These are phyloP conservation scores for Xestia sexstrigata DNA, from an alignment of 2,888 invertebrate species.

Conservation along the genomic window DNA sequence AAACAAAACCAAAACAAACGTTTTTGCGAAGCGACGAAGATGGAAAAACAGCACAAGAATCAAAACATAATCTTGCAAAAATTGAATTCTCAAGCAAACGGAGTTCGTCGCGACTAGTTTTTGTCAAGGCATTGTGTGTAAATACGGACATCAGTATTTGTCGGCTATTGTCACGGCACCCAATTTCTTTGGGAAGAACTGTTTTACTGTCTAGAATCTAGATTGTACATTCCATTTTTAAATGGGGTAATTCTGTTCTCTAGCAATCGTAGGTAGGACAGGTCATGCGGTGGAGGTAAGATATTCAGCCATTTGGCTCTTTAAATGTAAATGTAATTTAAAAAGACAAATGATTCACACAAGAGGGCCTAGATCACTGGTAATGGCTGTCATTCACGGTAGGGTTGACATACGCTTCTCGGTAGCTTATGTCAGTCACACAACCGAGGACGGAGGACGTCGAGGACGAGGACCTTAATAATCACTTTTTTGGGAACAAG, in stretches of 20 bases:
- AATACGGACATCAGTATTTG: slow-evolving; percentile 61
- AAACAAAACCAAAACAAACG: slow-evolving; percentile 31
- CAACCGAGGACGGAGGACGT: neutral
- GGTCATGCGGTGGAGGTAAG: neutral
- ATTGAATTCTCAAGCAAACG: slow-evolving; percentile 30
- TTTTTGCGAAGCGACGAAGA: slow-evolving; percentile 18
- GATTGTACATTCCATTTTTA: slow-evolving; percentile 19
- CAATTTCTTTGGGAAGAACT: slow-evolving; percentile 59
- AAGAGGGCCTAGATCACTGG: neutral
- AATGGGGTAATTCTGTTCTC: neutral
- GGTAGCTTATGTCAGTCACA: too few relatives aligned
- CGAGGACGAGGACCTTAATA: neutral
- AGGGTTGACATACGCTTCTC: neutral
- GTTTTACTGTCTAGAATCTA: slow-evolving; percentile 43
- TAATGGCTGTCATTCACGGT: neutral
- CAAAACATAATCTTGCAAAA: slow-evolving; percentile 54
- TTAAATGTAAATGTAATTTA: neutral
- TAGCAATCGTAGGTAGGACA: neutral
- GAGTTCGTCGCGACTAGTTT: slow-evolving; percentile 63
- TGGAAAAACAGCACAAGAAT: slow-evolving; percentile 22
- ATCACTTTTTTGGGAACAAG: neutral
- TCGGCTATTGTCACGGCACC: slow-evolving; percentile 46
- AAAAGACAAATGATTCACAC: neutral
- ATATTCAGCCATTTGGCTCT: neutral
- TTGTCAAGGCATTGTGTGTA: slow-evolving; percentile 69